Conservation (phyloP, 1,140 invertebrate species). For the Ips typographus region DNA sequence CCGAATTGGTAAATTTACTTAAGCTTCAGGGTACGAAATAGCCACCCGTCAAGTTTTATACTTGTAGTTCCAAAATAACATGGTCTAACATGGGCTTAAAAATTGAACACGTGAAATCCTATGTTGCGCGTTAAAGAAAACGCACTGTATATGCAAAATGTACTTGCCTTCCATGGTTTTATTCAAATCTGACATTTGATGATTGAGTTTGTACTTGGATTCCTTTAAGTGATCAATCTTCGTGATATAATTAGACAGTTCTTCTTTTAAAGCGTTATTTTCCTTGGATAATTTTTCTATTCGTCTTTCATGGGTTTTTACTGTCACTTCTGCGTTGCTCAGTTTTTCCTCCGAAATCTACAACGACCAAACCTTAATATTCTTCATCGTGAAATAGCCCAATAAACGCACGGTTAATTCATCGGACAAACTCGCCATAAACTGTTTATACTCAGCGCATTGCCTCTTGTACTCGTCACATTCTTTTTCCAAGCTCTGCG, state of each 20-base stretch:
- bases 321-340: conserved; percentile 41
- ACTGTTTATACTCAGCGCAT: conserved; percentile 46
- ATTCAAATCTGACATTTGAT: conserved; percentile 54
- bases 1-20: too few species aligned
- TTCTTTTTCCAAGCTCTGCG: conserved; percentile 58
- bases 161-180: conserved; percentile 37
- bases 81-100: too few species aligned
- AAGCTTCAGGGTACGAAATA: too few species aligned
- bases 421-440: conserved; percentile 42
- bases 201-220: conserved; percentile 57
- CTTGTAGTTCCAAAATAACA: too few species aligned
- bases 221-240: conserved; percentile 63
- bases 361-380: not conserved
- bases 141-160: too few species aligned
- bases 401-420: conserved; percentile 40
- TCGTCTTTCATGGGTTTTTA: conserved; percentile 45
- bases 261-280: conserved; percentile 61
- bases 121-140: too few species aligned
- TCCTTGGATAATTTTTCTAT: conserved; percentile 56
- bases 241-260: conserved; percentile 65
- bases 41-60: too few species aligned
- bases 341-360: conserved; percentile 43
- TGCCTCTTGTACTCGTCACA: conserved; percentile 44
- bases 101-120: too few species aligned
- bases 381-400: not conserved